Evolutionary conservation across 2,113 vertebrate genomes (phyloP), one percentile per base, ranked within the genome.

Genomic region (Tachysurus vachellii): DNA sequence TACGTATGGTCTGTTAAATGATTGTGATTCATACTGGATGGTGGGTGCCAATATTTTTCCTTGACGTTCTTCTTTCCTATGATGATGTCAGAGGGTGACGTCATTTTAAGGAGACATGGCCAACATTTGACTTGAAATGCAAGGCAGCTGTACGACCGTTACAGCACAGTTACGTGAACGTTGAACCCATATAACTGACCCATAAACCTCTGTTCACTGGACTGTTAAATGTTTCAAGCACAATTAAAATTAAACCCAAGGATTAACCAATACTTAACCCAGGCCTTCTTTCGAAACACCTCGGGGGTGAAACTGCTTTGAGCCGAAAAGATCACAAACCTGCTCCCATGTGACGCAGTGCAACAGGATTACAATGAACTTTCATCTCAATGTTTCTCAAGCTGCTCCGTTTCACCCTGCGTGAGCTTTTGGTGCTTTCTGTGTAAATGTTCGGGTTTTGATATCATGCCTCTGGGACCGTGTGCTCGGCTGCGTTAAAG

Each of bases 211-310:
- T 44, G 82, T 54, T 82, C 56, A 9, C 19, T 12, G 28, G 62
- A 53, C n/a, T 50, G 54, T 54, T 36, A 64, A 23, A 56, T 44
- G n/a, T 54, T 64, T 75, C 17, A 44, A 23, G 57, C 42, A 28
- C 36, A 62, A 86, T 42, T 54, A 53, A 47, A 71, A 83, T 64
- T 5, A 36, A 36, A 36, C 36, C 36, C 36, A 36, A 36, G 7
- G 64, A 71, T 82, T 73, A 59, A 8, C 13, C 26, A 56, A 87
- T 61, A 14, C 42, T n/a, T 47, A 83, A 77, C 81, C 59, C 81
- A 23, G 71, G 2, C 71, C 10, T 23, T 23, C 61, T 56, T 87
- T 26, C 53, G 47, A 62, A 87, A 28, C 14, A 56, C 56, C 70
- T 76, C 80, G 9, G n/a, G 36, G 47, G 81, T 79, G 42, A n/a